Conservation (phyloP, 2,113 vertebrate species). For the Malaclemys terrapin region DNA sequence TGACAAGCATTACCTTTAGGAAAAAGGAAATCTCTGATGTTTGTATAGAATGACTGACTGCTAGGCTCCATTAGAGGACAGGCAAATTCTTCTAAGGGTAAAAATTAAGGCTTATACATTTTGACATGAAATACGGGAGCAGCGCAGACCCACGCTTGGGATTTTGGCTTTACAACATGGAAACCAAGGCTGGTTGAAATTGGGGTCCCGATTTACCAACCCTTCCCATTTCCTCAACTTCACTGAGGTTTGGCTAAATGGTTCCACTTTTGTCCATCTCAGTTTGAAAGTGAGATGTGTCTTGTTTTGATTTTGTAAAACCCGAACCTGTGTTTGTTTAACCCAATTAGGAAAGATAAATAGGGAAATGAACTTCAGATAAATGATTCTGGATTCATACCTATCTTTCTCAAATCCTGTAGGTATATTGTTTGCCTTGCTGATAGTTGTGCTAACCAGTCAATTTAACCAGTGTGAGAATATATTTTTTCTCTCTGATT, state of each 20-base stretch:
- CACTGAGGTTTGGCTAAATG: not conserved
- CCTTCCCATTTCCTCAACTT: not conserved
- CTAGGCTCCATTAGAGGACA: not conserved
- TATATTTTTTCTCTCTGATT: conserved; percentile 84
- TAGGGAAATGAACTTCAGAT: not conserved
- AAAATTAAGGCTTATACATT: not conserved
- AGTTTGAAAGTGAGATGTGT: not conserved
- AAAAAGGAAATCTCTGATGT: not conserved
- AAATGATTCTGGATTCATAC: not conserved
- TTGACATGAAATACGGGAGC: not conserved
- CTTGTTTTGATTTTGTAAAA: conserved; percentile 22
- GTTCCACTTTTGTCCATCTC: not conserved
- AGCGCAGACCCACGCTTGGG: not conserved
- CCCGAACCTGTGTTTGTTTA: not conserved
- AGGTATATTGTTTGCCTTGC: conserved; percentile 72
- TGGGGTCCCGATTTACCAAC: not conserved
- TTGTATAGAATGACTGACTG: not conserved
- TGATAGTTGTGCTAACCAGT: conserved; percentile 79
- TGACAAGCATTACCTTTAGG: not conserved
- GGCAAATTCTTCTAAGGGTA: not conserved
- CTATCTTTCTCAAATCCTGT: conserved; percentile 10
- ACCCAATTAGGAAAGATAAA: not conserved
- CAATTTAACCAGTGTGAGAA: conserved; percentile 84
- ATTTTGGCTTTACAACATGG: not conserved
- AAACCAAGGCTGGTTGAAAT: not conserved